Conservation (phyloP, 1,140 invertebrate genomes). For the Musca domestica region DNA sequence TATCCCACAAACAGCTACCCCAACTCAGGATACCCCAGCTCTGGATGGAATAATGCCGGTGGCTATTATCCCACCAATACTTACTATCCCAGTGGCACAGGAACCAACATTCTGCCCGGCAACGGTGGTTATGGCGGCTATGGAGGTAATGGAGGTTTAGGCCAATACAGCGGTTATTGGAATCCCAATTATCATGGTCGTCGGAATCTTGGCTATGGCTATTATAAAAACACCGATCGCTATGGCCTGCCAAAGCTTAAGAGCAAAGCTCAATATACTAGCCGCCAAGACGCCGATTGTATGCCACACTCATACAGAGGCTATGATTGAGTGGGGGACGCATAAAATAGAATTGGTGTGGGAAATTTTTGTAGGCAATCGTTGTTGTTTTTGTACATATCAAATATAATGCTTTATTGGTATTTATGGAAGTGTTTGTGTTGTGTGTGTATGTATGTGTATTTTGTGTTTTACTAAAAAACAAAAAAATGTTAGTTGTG, state of each 20-base stretch:
- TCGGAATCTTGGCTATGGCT: slow-evolving; percentile 50
- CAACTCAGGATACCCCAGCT: slow-evolving; percentile 29
- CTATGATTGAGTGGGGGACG: slow-evolving; percentile 31
- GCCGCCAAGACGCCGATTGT: slow-evolving; percentile 22
- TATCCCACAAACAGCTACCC: background rate
- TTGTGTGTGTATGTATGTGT: no score
- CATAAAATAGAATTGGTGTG: no score
- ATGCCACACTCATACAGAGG: slow-evolving; percentile 31
- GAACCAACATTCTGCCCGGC: slow-evolving; percentile 45
- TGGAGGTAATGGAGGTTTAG: slow-evolving; percentile 54
- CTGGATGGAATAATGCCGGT: slow-evolving; percentile 7
- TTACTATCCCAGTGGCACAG: slow-evolving; percentile 26
- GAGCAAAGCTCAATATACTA: background rate
- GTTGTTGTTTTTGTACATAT: no score
- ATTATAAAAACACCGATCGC: slow-evolving; percentile 44
- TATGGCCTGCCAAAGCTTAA: slow-evolving; percentile 39
- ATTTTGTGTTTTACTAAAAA: no score
- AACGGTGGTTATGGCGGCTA: slow-evolving; percentile 53
- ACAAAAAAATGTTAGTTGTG: slow-evolving; percentile 1
- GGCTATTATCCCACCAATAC: slow-evolving; percentile 35
- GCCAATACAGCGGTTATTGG: slow-evolving; percentile 53
- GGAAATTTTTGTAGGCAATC: no score
- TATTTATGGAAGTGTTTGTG: no score
- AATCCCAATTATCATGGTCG: slow-evolving; percentile 48
- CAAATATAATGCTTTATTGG: no score